Evolutionary conservation across 2,113 vertebrate species (phyloP).

Genomic region (Cranoglanis bouderius): DNA sequence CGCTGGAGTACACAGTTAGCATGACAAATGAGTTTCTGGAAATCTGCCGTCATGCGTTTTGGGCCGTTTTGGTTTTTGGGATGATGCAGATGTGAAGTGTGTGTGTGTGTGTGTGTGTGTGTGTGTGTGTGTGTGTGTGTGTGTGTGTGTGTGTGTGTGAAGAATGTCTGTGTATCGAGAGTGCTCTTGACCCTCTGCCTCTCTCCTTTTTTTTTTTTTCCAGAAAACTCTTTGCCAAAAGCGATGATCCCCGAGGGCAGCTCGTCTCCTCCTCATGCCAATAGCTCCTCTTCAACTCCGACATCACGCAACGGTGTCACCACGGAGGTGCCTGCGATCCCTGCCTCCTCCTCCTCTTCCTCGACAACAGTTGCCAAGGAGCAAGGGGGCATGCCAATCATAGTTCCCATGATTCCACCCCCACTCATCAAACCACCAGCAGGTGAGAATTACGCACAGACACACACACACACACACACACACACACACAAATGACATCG

Average conservation of each 20-base stretch:
- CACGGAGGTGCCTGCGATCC: conserved; percentile 81
- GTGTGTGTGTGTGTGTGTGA: background rate
- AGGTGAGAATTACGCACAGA: conserved; percentile 78
- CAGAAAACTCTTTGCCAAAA: conserved; percentile 99
- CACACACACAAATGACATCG: background rate
- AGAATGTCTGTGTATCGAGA: background rate
- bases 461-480: conserved; percentile 9
- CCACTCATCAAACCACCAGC: conserved; percentile 96
- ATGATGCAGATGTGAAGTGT: conserved; percentile 4
- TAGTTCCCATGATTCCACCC: conserved; percentile 94
- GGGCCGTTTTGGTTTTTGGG: conserved; percentile 8
- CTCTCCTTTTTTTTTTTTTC: conserved; percentile 57
- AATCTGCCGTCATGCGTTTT: conserved; percentile 39
- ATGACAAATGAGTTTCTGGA: conserved; percentile 47
- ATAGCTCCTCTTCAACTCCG: conserved; percentile 85
- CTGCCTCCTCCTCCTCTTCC: conserved; percentile 83
- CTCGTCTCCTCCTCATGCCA: conserved; percentile 88
- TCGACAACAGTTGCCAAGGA: conserved; percentile 77
- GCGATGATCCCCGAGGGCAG: conserved; percentile 84
- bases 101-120: background rate
- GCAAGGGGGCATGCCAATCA: conserved; percentile 91
- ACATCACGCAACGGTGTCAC: conserved; percentile 88
- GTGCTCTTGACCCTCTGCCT: no score
- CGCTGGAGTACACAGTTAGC: conserved; percentile 34
- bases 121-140: background rate